Evolutionary conservation across 2,888 invertebrate genomes (phyloP).

Genomic region (Perizoma flavofasciatum): DNA sequence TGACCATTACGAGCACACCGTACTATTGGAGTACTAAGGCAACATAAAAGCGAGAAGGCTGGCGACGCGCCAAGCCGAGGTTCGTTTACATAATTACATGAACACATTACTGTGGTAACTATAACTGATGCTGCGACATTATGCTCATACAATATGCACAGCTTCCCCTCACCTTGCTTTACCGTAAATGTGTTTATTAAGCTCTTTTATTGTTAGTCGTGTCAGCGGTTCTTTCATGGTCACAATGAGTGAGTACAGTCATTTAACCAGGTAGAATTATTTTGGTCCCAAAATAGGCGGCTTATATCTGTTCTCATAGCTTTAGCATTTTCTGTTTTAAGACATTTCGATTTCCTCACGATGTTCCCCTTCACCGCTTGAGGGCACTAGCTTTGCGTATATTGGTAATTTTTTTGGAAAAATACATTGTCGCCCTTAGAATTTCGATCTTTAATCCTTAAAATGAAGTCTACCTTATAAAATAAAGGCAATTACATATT

Average conservation of each 20-base stretch:
- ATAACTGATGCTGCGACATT: slow-evolving; percentile 15
- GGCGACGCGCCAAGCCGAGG: slow-evolving; percentile 42
- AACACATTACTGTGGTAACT: slow-evolving; percentile 36
- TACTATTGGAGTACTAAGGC: slow-evolving; percentile 40
- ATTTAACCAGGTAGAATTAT: no score
- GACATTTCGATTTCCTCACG: no score
- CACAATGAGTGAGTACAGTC: no score
- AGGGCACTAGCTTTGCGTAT: no score
- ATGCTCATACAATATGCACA: slow-evolving; percentile 39
- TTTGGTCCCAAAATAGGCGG: no score
- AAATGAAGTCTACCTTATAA: no score
- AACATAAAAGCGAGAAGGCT: slow-evolving; percentile 43
- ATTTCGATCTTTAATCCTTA: no score
- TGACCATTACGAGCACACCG: slow-evolving; percentile 9
- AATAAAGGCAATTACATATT: slow-evolving; percentile 45
- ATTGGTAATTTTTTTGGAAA: no score
- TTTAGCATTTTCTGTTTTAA: slow-evolving; percentile 39
- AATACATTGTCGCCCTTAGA: no score
- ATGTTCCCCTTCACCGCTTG: no score
- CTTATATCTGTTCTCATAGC: slow-evolving; percentile 28
- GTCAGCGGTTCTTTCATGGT: no score
- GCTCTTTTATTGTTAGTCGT: slow-evolving; percentile 21
- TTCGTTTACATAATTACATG: slow-evolving; percentile 45
- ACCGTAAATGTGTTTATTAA: slow-evolving; percentile 26
- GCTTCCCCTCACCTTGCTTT: slow-evolving; percentile 43